Percentiles rank a stretch among this genome's conserved stretches.
Conservation (phyloP, 2,113 vertebrate species). For the Gorsachius goisagi region DNA sequence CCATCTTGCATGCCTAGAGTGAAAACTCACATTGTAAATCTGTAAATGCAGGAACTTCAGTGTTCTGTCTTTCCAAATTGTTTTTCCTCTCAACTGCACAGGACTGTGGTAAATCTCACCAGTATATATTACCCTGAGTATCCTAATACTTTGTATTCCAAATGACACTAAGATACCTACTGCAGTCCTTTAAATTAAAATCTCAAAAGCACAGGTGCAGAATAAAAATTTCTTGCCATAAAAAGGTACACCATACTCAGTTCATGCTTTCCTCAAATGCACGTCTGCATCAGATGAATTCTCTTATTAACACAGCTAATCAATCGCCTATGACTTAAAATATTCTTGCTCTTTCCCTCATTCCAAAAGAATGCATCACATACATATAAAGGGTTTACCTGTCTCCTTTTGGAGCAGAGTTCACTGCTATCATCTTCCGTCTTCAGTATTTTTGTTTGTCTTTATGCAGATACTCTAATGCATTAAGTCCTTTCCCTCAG, state of each 20-base stretch:
- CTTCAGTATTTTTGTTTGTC: not conserved
- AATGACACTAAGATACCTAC: not conserved
- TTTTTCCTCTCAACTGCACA: not conserved
- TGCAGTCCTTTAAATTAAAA: not conserved
- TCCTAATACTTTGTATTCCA: not conserved
- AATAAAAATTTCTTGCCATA: not conserved
- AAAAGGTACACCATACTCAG: not conserved
- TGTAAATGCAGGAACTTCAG: not conserved
- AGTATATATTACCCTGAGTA: not conserved
- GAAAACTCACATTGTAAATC: not conserved
- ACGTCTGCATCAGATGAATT: not conserved
- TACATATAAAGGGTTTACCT: conserved; percentile 32
- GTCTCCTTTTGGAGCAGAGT: not conserved
- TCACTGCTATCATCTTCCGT: not conserved
- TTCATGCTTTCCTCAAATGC: not conserved
- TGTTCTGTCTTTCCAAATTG: not conserved
- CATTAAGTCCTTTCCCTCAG: not conserved
- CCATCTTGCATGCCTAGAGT: not conserved
- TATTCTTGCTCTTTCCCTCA: not conserved
- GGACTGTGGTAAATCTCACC: not conserved
- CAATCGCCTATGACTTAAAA: not conserved
- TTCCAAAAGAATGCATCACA: not conserved
- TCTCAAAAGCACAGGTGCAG: not conserved
- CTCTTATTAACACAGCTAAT: not conserved
- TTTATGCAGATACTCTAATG: not conserved